These are phyloP conservation scores for Chelidonichthys spinosus DNA, from an alignment of 2,797 vertebrate species.

Conservation along the genomic window DNA sequence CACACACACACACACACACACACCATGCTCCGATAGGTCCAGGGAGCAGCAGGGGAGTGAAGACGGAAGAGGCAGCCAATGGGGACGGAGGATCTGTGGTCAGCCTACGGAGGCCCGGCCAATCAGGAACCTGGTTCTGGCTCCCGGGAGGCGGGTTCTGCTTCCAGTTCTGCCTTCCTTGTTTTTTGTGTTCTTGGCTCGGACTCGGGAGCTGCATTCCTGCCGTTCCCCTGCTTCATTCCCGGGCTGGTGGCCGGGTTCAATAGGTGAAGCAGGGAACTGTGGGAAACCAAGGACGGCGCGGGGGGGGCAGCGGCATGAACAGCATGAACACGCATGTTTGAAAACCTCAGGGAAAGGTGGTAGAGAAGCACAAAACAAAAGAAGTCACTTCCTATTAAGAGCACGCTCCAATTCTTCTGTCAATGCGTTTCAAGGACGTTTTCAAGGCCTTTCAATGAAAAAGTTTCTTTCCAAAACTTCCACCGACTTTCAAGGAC, in stretches of 20 bases:
- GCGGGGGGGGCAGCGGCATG: background rate
- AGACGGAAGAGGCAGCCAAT: slow-evolving; percentile 57
- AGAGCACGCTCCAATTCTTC: background rate
- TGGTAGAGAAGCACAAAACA: background rate
- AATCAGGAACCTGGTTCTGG: slow-evolving; percentile 21
- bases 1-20: slow-evolving; percentile 38
- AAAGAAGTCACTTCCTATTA: slow-evolving; percentile 1
- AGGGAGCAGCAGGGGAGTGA: slow-evolving; percentile 57
- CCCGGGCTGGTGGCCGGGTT: slow-evolving; percentile 67
- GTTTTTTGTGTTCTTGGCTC: slow-evolving; percentile 66
- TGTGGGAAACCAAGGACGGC: slow-evolving; percentile 65
- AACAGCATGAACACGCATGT: background rate
- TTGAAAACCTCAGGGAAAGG: slow-evolving; percentile 46
- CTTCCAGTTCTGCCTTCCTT: slow-evolving; percentile 51
- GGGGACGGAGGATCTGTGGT: slow-evolving; percentile 16
- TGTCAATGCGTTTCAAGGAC: background rate
- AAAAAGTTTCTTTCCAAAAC: too few relatives aligned
- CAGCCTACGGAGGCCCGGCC: slow-evolving; percentile 61
- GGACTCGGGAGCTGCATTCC: slow-evolving; percentile 62
- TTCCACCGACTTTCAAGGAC: background rate
- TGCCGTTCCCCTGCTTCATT: slow-evolving; percentile 63
- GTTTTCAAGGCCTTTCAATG: background rate
- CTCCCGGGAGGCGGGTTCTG: slow-evolving; percentile 42
- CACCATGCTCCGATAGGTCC: slow-evolving; percentile 59
- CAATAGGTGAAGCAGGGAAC: slow-evolving; percentile 74